Evolutionary conservation across 2,113 vertebrate species (phyloP).

Genomic region (Hipposideros armiger): DNA sequence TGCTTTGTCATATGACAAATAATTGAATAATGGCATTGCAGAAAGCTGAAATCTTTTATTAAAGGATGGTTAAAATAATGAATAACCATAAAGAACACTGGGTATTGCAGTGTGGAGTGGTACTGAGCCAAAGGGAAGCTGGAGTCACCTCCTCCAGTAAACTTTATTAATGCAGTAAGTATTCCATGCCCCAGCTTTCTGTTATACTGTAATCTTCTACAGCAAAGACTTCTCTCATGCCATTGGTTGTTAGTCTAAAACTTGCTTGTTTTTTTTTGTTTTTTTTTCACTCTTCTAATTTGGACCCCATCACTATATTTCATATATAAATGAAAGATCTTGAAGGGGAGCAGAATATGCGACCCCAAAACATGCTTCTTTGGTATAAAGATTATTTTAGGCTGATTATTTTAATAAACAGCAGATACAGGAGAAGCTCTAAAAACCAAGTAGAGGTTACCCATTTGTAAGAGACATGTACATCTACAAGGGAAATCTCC

Average conservation of each 20-base stretch:
- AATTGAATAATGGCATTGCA: neutral
- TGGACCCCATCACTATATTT: neutral
- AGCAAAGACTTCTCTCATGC: neutral
- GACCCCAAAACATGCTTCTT: neutral
- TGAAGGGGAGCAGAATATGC: neutral
- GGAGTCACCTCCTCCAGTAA: neutral
- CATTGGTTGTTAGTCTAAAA: neutral
- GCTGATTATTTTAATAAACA: neutral
- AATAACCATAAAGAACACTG: neutral
- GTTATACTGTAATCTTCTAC: neutral
- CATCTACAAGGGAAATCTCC: neutral
- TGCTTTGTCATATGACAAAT: neutral
- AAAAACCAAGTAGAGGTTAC: neutral
- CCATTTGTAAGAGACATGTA: neutral
- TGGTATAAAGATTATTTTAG: neutral
- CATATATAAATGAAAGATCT: constrained; percentile 27
- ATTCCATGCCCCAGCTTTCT: neutral
- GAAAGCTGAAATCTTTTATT: constrained; percentile 6
- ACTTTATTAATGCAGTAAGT: neutral
- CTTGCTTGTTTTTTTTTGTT: neutral
- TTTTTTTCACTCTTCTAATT: neutral
- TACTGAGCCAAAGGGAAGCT: neutral
- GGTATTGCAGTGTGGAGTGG: neutral
- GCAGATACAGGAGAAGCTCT: neutral
- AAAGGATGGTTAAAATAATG: neutral